Conservation (phyloP, 1,140 invertebrate genomes). For the Leptinotarsa undecemlineata region DNA sequence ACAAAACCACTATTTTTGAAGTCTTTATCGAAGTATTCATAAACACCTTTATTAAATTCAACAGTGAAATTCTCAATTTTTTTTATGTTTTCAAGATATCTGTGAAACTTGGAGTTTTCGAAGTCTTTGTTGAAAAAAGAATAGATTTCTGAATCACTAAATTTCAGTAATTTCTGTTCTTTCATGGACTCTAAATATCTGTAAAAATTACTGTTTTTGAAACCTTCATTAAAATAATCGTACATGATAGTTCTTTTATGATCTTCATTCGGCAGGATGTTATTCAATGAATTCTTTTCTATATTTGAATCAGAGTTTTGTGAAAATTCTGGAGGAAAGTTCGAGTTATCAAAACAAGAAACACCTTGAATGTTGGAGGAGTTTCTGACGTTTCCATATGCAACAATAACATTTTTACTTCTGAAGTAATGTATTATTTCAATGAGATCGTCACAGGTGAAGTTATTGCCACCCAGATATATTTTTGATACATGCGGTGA, state of each 20-base stretch:
- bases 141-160: background rate
- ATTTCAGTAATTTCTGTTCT: background rate
- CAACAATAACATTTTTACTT: background rate
- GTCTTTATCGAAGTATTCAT: constrained; percentile 8
- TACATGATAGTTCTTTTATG: constrained; percentile 3
- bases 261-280: background rate
- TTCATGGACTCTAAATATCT: constrained; percentile 3
- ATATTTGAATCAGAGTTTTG: background rate
- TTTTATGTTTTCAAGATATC: constrained; percentile 14
- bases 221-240: constrained; percentile 12
- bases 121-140: constrained; percentile 15
- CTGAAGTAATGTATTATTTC: constrained; percentile 3
- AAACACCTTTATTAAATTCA: constrained; percentile 10
- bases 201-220: constrained; percentile 16
- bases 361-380: background rate
- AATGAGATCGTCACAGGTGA: constrained; percentile 2
- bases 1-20: constrained; percentile 17
- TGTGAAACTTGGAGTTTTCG: background rate
- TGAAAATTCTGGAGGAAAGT: background rate
- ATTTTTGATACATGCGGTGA: background rate
- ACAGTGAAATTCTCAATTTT: constrained; percentile 3
- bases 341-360: background rate
- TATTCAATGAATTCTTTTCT: background rate
- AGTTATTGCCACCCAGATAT: background rate
- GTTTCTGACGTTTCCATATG: background rate